These are phyloP conservation scores for Monopterus albus DNA, from an alignment of 2,113 vertebrate genomes.

Conservation along the genomic window DNA sequence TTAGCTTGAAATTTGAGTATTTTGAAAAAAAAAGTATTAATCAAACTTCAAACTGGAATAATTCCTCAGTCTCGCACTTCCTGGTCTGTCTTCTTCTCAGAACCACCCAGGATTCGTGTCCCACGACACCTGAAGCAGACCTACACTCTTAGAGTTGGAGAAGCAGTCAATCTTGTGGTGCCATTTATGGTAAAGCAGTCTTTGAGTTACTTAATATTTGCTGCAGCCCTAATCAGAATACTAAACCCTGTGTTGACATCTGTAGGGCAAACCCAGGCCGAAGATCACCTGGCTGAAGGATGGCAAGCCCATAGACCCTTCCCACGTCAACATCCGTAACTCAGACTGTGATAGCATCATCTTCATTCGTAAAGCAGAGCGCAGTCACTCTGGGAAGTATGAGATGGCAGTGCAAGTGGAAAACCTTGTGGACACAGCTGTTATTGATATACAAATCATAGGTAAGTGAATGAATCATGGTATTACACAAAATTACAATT, in stretches of 20 bases:
- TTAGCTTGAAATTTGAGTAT: not conserved
- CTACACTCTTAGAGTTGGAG: slow-evolving; percentile 92
- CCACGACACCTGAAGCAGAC: slow-evolving; percentile 97
- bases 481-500: not conserved
- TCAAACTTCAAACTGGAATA: not conserved
- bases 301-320: slow-evolving; percentile 86
- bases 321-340: slow-evolving; percentile 95
- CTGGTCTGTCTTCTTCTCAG: slow-evolving; percentile 71
- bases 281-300: slow-evolving; percentile 94
- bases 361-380: slow-evolving; percentile 96
- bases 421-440: slow-evolving; percentile 87
- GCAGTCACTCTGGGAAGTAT: slow-evolving; percentile 94
- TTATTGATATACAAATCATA: slow-evolving; percentile 93
- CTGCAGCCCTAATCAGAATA: not conserved
- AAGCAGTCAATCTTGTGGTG: slow-evolving; percentile 95
- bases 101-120: slow-evolving; percentile 94
- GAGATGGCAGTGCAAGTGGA: slow-evolving; percentile 94
- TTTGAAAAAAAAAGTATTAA: too few species aligned
- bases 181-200: slow-evolving; percentile 89
- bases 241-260: slow-evolving; percentile 4
- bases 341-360: slow-evolving; percentile 95
- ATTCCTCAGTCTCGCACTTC: not conserved
- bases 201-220: too few species aligned
- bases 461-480: slow-evolving; percentile 80
- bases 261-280: slow-evolving; percentile 93